Base-by-base conservation (phyloP, 2,888 invertebrate genomes). In the Fabriciana adippe region DNA sequence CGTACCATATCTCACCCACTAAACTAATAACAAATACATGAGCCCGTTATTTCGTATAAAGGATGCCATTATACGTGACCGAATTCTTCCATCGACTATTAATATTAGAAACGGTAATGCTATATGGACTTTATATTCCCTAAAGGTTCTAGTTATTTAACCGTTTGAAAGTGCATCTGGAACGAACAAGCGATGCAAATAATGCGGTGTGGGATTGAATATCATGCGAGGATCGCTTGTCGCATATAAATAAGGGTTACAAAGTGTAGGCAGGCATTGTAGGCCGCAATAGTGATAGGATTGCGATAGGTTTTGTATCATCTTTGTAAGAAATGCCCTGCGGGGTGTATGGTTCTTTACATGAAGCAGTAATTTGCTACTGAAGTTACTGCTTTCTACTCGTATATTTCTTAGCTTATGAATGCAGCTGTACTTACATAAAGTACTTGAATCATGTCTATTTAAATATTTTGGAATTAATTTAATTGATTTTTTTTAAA, bases 31-130 rank as follows among this genome's bases (percentile, higher is more conserved):
- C 67, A 72, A 41, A 67, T 63, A 73, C 67, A 65, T 75, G 72
- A 77, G 70, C 66, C 79, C 80, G 80, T 79, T 80, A 80, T 72
- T 74, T 74, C 77, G 72, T 76, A 76, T 75, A 72, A 77, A 79
- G 79, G 79, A 80, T 79, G 77, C 76, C 71, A 73, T 72, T 66
- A 72, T 72, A 77, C 78, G 79, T 79, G 79, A 77, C 66, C 64
- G 69, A 69, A 72, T 70, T 69, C 53, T 60, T 55, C 68, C 50
- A 69, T 59, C 59, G 55, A 31, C 67, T 72, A 74, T 78, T 76
- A 78, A 75, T 79, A 79, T 78, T 76, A 71, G 69, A 74, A 72
- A 70, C 73, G 74, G 69, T 73, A 73, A 71, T 41, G 35, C 74
- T 70, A 71, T 69, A 70, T 57, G 31, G 69, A 74, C 51, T 77